A percentile compares a stretch with the other conserved stretches of the same genome.
These are phyloP conservation scores for Sebastes nivosus DNA, from an alignment of 2,797 vertebrate genomes.

Conservation along the genomic window DNA sequence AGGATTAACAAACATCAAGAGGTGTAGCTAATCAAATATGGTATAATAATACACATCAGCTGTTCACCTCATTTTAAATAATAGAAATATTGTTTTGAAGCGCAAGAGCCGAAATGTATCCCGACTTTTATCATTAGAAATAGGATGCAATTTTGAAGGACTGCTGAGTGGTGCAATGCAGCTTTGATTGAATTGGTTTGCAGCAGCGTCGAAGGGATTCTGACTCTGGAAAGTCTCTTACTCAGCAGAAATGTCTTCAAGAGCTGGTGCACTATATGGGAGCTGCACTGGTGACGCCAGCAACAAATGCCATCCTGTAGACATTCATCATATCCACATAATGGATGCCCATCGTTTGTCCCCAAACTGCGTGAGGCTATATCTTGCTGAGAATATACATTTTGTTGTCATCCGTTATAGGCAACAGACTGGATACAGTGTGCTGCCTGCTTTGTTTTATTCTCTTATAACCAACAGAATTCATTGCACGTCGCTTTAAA, in stretches of 20 bases:
- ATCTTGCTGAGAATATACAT: conserved; percentile 23
- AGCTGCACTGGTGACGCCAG: conserved; percentile 45
- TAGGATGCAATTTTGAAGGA: conserved; percentile 21
- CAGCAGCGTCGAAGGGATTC: conserved; percentile 61
- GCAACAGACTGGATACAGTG: not conserved
- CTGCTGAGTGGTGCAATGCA: conserved; percentile 77
- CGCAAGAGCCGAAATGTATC: not conserved
- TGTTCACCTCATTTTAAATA: not conserved
- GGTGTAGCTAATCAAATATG: not conserved
- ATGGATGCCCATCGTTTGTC: conserved; percentile 3
- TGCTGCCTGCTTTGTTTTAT: conserved; percentile 5
- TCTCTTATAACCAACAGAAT: not conserved
- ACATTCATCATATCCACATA: conserved; percentile 47
- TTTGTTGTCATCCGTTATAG: not conserved
- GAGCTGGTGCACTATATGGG: conserved; percentile 49
- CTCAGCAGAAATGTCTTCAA: conserved; percentile 74
- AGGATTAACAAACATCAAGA: not conserved
- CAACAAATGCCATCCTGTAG: conserved; percentile 40
- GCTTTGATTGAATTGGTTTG: conserved; percentile 73
- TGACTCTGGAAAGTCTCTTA: conserved; percentile 61
- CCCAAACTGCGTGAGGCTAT: not conserved
- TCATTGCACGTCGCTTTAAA: conserved; percentile 26
- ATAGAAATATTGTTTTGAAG: conserved; percentile 2
- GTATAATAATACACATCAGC: not conserved
- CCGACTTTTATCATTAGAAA: conserved; percentile 1